These are phyloP conservation scores for Onthophagus sagittarius DNA, from an alignment of 2,888 invertebrate genomes.

Conservation along the genomic window DNA sequence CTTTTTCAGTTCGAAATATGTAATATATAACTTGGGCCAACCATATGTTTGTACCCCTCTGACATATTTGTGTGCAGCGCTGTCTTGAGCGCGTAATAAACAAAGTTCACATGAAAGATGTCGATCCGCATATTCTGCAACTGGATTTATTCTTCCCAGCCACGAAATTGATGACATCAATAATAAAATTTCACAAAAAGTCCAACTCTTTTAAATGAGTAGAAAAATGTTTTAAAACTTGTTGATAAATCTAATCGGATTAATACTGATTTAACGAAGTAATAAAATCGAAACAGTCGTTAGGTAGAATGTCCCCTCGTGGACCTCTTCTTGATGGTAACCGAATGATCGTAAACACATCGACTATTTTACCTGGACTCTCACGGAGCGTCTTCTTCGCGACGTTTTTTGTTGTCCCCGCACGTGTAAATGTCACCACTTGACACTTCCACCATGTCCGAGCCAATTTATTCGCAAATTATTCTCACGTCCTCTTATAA, in stretches of 20 bases:
- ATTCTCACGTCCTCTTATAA: background rate
- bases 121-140: background rate
- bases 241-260: background rate
- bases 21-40: background rate
- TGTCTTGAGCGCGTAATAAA: slow-evolving; percentile 3
- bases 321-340: background rate
- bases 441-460: background rate
- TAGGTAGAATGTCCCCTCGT: background rate
- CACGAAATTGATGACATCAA: background rate
- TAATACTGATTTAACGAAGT: background rate
- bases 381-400: background rate
- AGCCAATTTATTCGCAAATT: background rate
- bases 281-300: background rate
- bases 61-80: slow-evolving; percentile 13
- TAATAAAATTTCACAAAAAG: no score
- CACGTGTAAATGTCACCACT: background rate
- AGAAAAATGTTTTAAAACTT: background rate
- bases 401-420: background rate
- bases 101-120: background rate
- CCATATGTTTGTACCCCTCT: slow-evolving; percentile 2
- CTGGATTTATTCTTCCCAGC: background rate
- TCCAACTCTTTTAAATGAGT: background rate
- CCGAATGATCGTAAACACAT: background rate
- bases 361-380: background rate
- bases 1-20: background rate